phyloP scores from a whole-genome alignment of 2,888 invertebrate species.

The Asteroscopus sphinx region DNA sequence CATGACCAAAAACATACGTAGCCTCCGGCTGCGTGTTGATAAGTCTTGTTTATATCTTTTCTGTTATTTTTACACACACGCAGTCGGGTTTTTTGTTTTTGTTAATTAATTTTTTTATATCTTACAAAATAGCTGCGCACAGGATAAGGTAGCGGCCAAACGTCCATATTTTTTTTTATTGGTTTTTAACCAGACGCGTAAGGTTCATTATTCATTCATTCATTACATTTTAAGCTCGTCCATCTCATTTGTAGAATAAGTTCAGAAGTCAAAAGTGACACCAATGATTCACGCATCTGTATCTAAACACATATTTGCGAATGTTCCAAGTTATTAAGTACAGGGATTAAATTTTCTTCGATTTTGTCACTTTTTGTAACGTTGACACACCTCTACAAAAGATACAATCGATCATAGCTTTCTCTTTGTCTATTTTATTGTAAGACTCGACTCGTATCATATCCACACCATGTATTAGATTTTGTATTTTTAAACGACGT shows the following conservation, averaged over 20 bases:
- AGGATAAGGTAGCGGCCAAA: no score
- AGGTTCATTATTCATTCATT: no score
- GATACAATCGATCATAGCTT: constrained; percentile 52
- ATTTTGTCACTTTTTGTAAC: constrained; percentile 46
- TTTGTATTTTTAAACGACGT: constrained; percentile 49
- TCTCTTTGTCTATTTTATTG: constrained; percentile 52
- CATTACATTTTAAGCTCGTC: no score
- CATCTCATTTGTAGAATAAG: not conserved
- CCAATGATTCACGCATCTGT: constrained; percentile 5
- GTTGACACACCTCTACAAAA: constrained; percentile 51
- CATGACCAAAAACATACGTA: no score
- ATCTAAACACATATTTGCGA: constrained; percentile 41
- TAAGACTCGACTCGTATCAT: constrained; percentile 45
- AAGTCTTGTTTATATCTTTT: no score
- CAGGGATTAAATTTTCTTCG: constrained; percentile 46
- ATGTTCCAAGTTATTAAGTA: constrained; percentile 40
- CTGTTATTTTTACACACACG: no score
- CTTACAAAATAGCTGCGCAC: no score
- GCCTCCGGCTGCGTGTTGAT: no score
- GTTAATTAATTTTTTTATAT: no score
- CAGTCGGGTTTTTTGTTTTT: no score
- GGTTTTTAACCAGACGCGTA: no score
- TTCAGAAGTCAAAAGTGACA: constrained; percentile 31
- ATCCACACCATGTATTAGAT: constrained; percentile 51
- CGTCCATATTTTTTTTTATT: no score